phyloP scores from a whole-genome alignment of 2,888 invertebrate genomes.

The Desoria tigrina region DNA sequence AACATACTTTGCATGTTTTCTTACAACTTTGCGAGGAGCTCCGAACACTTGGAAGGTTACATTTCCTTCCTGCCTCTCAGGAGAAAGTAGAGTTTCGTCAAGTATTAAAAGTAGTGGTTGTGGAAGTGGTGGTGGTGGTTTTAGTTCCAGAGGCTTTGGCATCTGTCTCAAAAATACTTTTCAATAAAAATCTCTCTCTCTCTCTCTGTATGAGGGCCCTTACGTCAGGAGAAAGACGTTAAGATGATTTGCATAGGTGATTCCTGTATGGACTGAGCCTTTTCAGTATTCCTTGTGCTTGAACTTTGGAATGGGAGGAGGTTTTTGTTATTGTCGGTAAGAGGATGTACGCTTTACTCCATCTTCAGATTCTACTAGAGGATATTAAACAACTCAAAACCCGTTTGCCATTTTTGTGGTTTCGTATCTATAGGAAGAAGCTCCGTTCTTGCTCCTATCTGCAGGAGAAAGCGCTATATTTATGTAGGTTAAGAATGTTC shows the following conservation, averaged over 20 bases:
- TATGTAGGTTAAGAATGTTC: conserved; percentile 9
- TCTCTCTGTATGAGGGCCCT: conserved; percentile 11
- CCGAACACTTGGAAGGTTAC: too few relatives aligned
- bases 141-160: too few relatives aligned
- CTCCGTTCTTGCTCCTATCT: background rate
- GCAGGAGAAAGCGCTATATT: background rate
- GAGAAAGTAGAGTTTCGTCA: too few relatives aligned
- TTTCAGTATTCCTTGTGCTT: background rate
- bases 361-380: background rate
- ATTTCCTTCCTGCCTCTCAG: too few relatives aligned
- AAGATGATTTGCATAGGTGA: conserved; percentile 40
- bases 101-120: too few relatives aligned
- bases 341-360: background rate
- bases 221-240: conserved; percentile 28
- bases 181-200: too few relatives aligned
- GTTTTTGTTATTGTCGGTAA: conserved; percentile 1
- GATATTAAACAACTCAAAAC: conserved; percentile 2
- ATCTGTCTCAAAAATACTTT: conserved; percentile 16
- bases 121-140: too few relatives aligned
- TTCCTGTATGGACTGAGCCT: conserved; percentile 13
- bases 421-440: background rate
- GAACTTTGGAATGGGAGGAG: too few relatives aligned
- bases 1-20: too few relatives aligned
- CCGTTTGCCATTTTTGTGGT: background rate
- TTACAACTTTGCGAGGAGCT: too few relatives aligned